Evolutionary conservation across 2,797 vertebrate genomes (phyloP).

Genomic region (Loris lydekkerianus): DNA sequence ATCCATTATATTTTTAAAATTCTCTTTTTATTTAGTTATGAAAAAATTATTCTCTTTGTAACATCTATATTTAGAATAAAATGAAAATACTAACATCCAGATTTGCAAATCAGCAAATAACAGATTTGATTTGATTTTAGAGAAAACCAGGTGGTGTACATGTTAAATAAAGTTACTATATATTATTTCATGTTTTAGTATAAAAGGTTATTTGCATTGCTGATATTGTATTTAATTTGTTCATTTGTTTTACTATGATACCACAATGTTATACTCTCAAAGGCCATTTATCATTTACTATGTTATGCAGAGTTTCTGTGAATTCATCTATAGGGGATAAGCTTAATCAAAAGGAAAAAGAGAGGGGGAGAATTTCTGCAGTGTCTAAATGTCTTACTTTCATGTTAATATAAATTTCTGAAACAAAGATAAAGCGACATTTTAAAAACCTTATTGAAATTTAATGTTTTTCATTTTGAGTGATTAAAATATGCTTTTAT

Average conservation of each 20-base stretch:
- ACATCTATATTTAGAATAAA: neutral
- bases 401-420: neutral
- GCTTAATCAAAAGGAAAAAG: neutral
- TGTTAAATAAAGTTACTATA: neutral
- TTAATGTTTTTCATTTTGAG: conserved; percentile 27
- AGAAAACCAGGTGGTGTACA: neutral
- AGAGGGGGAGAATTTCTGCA: neutral
- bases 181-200: neutral
- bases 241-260: neutral
- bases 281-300: neutral
- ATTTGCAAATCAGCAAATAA: neutral
- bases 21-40: neutral
- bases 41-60: neutral
- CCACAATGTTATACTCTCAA: neutral
- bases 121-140: neutral
- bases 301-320: neutral
- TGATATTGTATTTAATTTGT: neutral
- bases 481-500: conserved; percentile 68
- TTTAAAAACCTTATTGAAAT: neutral
- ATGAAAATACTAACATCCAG: neutral
- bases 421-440: neutral
- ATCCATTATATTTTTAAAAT: neutral
- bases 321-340: neutral
- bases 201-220: neutral
- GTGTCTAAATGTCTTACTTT: neutral